Percentiles rank a stretch among this genome's conserved stretches.
Evolutionary conservation across 2,113 vertebrate genomes (phyloP).

Genomic region (Coptodon rendalli): DNA sequence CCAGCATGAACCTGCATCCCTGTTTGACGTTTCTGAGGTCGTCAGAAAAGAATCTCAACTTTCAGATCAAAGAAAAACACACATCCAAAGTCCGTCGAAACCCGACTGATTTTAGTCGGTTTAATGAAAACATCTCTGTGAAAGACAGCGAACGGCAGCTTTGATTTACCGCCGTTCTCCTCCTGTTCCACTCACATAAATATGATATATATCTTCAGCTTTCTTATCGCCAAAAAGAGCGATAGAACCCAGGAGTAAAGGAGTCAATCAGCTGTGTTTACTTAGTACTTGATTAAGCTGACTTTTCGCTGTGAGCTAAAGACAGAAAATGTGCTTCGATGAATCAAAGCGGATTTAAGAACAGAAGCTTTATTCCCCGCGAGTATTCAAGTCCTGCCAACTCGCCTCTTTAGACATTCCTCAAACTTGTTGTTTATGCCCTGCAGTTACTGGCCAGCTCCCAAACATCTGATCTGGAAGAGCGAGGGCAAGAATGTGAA

Average conservation of each 20-base stretch:
- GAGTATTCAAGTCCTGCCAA: slow-evolving; percentile 20
- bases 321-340: background rate
- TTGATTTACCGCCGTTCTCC: background rate
- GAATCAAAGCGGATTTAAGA: slow-evolving; percentile 32
- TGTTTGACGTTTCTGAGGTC: background rate
- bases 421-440: slow-evolving; percentile 14
- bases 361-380: background rate
- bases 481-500: background rate
- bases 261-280: slow-evolving; percentile 25
- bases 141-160: background rate
- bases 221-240: background rate
- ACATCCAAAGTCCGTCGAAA: background rate
- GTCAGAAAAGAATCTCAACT: background rate
- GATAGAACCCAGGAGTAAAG: background rate
- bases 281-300: background rate
- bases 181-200: background rate
- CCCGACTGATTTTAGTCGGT: background rate
- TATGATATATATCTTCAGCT: background rate
- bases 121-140: background rate
- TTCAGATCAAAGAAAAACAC: background rate
- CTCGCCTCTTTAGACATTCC: slow-evolving; percentile 3
- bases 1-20: accelerated
- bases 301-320: background rate
- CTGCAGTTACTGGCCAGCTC: background rate
- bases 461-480: background rate